Evolutionary conservation across 2,797 vertebrate species (phyloP).

Genomic region (Echiichthys vipera): DNA sequence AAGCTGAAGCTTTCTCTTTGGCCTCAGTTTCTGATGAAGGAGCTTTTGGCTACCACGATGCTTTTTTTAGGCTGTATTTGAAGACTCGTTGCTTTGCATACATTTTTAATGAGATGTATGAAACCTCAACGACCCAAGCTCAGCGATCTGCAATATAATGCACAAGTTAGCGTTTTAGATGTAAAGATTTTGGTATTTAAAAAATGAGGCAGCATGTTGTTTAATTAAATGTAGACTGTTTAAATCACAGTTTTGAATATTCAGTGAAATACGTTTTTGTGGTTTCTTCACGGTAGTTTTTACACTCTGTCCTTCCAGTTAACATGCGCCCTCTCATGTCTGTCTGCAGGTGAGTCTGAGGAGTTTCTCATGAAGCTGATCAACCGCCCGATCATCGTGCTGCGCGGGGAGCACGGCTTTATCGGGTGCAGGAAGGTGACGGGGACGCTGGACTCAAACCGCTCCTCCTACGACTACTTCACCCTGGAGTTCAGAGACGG

Average conservation of each 20-base stretch:
- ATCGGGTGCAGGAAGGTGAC: slow-evolving; percentile 98
- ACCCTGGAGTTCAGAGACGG: slow-evolving; percentile 94
- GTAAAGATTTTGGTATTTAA: not conserved
- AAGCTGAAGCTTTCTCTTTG: slow-evolving; percentile 10
- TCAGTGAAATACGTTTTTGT: not conserved
- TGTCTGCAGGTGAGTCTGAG: slow-evolving; percentile 88
- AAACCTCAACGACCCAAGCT: not conserved
- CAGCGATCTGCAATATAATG: not conserved
- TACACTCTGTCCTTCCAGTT: not conserved
- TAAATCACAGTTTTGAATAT: not conserved
- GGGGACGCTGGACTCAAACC: slow-evolving; percentile 95
- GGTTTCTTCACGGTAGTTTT: not conserved
- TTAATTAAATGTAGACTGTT: not conserved
- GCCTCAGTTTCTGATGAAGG: slow-evolving; percentile 27
- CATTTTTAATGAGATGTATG: slow-evolving; percentile 1
- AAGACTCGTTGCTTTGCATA: slow-evolving; percentile 23
- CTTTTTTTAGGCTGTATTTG: not conserved
- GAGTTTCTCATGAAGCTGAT: slow-evolving; percentile 98
- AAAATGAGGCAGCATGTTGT: not conserved
- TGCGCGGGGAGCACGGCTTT: slow-evolving; percentile 97
- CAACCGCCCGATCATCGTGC: slow-evolving; percentile 96
- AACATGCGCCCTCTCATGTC: not conserved
- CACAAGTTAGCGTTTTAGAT: not conserved
- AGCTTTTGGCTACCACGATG: not conserved
- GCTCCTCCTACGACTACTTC: slow-evolving; percentile 96